Percentiles rank a stretch among this genome's conserved stretches.
Evolutionary conservation across 1,140 invertebrate species (phyloP).

Genomic region (Zaprionus camerounensis): DNA sequence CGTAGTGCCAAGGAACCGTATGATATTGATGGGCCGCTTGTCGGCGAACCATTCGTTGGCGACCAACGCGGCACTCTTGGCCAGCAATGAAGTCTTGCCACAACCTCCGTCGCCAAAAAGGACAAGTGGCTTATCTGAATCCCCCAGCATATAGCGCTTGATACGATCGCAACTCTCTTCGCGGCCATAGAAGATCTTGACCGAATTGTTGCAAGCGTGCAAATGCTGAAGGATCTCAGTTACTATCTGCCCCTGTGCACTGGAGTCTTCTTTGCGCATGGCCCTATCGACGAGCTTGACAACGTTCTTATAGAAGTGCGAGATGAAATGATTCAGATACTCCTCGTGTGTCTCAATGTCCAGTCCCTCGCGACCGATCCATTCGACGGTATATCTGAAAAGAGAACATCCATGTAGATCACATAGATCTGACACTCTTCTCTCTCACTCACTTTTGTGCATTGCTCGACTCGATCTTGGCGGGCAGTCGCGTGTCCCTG

Average conservation of each 20-base stretch:
- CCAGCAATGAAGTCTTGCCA: slow-evolving; percentile 97
- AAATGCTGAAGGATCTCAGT: slow-evolving; percentile 98
- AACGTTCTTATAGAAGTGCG: slow-evolving; percentile 97
- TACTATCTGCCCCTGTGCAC: slow-evolving; percentile 96
- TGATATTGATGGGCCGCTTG: slow-evolving; percentile 92
- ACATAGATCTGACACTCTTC: not conserved
- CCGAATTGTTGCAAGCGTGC: slow-evolving; percentile 98
- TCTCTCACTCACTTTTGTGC: slow-evolving; percentile 89
- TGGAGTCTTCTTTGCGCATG: slow-evolving; percentile 97
- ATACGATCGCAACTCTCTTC: slow-evolving; percentile 94
- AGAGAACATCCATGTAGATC: not conserved
- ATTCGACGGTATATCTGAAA: slow-evolving; percentile 96
- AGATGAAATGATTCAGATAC: slow-evolving; percentile 97
- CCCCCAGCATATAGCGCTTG: slow-evolving; percentile 93
- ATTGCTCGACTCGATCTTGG: slow-evolving; percentile 95
- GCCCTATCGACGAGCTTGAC: slow-evolving; percentile 96
- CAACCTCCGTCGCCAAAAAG: slow-evolving; percentile 97
- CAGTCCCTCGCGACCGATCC: slow-evolving; percentile 97
- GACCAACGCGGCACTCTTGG: slow-evolving; percentile 94
- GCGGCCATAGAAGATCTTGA: slow-evolving; percentile 97
- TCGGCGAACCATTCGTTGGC: slow-evolving; percentile 90
- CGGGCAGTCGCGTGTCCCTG: slow-evolving; percentile 93
- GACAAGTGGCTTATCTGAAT: slow-evolving; percentile 94
- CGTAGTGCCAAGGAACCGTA: slow-evolving; percentile 98
- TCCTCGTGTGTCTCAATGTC: slow-evolving; percentile 96